Conservation (phyloP, 2,888 invertebrate species). For the Blastobasis lacticolella region DNA sequence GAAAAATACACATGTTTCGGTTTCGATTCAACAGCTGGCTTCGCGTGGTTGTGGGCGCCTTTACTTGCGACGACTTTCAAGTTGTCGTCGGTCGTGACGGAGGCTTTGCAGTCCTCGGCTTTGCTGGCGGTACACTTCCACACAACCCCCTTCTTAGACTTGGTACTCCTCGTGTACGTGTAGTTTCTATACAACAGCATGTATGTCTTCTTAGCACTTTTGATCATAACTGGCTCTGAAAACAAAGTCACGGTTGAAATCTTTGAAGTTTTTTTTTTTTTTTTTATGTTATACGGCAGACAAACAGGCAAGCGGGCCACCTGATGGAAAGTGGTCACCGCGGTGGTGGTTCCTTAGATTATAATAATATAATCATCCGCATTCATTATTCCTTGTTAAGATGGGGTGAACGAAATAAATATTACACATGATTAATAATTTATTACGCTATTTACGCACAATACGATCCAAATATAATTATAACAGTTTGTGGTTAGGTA, state of each 20-base stretch:
- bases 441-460: no score
- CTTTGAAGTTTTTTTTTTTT: no score
- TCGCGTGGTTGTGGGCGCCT: constrained; percentile 39
- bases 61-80: constrained; percentile 41
- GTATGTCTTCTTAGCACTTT: constrained; percentile 43
- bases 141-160: constrained; percentile 54
- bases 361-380: no score
- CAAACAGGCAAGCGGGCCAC: no score
- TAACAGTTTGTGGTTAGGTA: no score
- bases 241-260: not conserved
- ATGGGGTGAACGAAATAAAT: no score
- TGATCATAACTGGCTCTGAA: constrained; percentile 55
- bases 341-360: not conserved
- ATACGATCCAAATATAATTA: no score
- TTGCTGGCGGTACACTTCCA: constrained; percentile 58
- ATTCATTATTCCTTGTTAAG: no score
- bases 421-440: no score
- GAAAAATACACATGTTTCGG: constrained; percentile 63
- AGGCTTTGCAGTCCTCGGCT: constrained; percentile 42
- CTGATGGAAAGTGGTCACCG: no score
- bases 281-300: no score
- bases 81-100: constrained; percentile 46
- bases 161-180: constrained; percentile 42
- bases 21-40: constrained; percentile 29
- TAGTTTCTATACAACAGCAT: constrained; percentile 41